These are phyloP conservation scores for Athalia cordata DNA, from an alignment of 2,888 invertebrate genomes.

Conservation along the genomic window DNA sequence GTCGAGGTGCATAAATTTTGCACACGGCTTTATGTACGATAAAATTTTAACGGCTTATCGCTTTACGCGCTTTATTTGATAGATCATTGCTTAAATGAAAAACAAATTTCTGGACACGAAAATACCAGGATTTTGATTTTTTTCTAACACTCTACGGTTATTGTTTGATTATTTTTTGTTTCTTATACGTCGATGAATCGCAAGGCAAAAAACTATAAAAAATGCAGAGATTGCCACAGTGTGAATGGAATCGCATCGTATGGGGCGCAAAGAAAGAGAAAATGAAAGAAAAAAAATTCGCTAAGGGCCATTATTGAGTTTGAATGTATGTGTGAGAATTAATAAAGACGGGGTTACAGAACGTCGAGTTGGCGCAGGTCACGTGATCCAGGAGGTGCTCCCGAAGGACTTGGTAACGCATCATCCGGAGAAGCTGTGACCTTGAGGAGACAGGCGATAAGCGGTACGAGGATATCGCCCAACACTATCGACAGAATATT, in stretches of 20 bases:
- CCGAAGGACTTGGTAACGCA: conserved; percentile 44
- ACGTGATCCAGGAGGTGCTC: conserved; percentile 55
- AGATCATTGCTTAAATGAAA: too few species aligned
- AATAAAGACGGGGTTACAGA: conserved; percentile 62
- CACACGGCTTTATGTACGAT: too few species aligned
- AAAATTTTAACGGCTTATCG: too few species aligned
- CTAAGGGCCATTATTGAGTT: conserved; percentile 19
- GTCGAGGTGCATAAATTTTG: too few species aligned
- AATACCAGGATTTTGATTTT: neutral
- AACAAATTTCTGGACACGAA: neutral
- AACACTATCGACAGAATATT: conserved; percentile 89
- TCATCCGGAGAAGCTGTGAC: conserved; percentile 59
- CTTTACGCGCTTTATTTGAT: too few species aligned
- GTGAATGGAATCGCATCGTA: neutral
- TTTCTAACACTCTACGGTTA: neutral
- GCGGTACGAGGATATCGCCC: conserved; percentile 84
- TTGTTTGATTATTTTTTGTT: neutral
- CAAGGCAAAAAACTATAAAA: neutral
- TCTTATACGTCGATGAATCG: neutral
- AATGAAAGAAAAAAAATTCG: conserved; percentile 1
- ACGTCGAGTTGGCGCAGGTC: conserved; percentile 68
- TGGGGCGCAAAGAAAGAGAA: neutral
- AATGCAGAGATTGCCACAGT: neutral
- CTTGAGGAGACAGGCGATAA: conserved; percentile 69
- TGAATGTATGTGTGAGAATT: conserved; percentile 5